A percentile compares a stretch with the other conserved stretches of the same genome.
Evolutionary conservation across 2,113 vertebrate species (phyloP).

Genomic region (Neoarius graeffei): DNA sequence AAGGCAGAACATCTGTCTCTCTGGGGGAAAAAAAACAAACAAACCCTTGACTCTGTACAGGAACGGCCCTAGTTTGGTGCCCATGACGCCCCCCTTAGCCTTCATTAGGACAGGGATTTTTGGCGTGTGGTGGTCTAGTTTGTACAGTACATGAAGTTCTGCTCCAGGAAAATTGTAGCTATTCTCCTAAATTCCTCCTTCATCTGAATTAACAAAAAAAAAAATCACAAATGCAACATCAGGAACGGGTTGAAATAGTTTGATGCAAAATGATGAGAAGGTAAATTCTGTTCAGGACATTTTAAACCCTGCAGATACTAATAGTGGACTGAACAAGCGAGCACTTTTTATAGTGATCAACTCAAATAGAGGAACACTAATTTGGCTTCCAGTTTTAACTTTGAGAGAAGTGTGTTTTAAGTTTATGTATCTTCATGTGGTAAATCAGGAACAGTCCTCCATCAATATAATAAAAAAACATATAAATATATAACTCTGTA

Average conservation of each 20-base stretch:
- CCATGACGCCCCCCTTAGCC: slow-evolving; percentile 24
- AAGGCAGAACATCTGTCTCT: neutral
- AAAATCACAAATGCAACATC: slow-evolving; percentile 11
- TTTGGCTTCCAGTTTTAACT: neutral
- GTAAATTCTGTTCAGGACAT: neutral
- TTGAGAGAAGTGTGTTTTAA: neutral
- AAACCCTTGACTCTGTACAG: slow-evolving; percentile 38
- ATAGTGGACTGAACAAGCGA: neutral
- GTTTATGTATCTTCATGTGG: neutral
- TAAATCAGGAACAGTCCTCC: neutral
- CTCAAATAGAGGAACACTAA: neutral
- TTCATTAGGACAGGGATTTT: slow-evolving; percentile 45
- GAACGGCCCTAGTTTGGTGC: slow-evolving; percentile 36
- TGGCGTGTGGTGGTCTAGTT: slow-evolving; percentile 38
- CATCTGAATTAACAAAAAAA: slow-evolving; percentile 30
- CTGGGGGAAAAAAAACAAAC: too few species aligned
- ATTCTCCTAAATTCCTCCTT: slow-evolving; percentile 49
- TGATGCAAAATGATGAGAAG: neutral
- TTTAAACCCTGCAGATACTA: neutral
- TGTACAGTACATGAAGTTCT: slow-evolving; percentile 46
- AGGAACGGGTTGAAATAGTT: slow-evolving; percentile 4
- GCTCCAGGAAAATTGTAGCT: slow-evolving; percentile 40
- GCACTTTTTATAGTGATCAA: slow-evolving; percentile 19
- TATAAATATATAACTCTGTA: too few species aligned
- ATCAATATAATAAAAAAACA: too few species aligned